phyloP scores from a whole-genome alignment of 2,797 vertebrate genomes.

The Hoplostethus mediterraneus region DNA sequence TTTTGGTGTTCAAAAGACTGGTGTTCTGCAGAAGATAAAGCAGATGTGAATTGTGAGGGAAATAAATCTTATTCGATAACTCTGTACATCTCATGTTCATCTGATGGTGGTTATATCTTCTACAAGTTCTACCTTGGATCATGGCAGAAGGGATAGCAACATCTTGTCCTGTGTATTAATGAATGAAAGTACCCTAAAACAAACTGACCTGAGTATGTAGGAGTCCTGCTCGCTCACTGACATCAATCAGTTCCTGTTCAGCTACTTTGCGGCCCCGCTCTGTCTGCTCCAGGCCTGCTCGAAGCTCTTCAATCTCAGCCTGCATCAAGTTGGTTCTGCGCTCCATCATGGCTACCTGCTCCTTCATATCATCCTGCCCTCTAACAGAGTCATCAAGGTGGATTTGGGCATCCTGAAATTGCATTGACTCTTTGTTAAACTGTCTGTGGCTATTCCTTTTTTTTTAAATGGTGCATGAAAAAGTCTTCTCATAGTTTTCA shows the following conservation, averaged over 20 bases:
- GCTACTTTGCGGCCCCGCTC: constrained; percentile 63
- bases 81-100: too few relatives aligned
- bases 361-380: constrained; percentile 89
- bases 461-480: too few relatives aligned
- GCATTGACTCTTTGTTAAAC: constrained; percentile 29
- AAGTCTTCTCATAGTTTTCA: too few relatives aligned
- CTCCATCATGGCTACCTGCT: constrained; percentile 89
- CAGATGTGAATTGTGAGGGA: constrained; percentile 4
- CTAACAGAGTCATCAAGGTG: constrained; percentile 88
- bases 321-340: constrained; percentile 87
- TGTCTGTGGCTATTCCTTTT: too few relatives aligned
- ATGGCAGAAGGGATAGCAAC: too few relatives aligned
- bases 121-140: too few relatives aligned
- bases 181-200: too few relatives aligned
- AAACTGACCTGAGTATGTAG: constrained; percentile 67
- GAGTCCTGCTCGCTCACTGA: constrained; percentile 79
- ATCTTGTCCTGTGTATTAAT: too few relatives aligned
- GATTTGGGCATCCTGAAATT: constrained; percentile 87
- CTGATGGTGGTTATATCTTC: too few relatives aligned
- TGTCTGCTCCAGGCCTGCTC: constrained; percentile 70
- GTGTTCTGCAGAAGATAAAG: constrained; percentile 82
- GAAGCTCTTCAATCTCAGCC: constrained; percentile 91
- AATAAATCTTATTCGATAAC: neutral
- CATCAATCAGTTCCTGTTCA: constrained; percentile 69
- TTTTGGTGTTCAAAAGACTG: constrained; percentile 78